These are phyloP conservation scores for Gobiocypris rarus DNA, from an alignment of 2,113 vertebrate genomes.

Conservation along the genomic window DNA sequence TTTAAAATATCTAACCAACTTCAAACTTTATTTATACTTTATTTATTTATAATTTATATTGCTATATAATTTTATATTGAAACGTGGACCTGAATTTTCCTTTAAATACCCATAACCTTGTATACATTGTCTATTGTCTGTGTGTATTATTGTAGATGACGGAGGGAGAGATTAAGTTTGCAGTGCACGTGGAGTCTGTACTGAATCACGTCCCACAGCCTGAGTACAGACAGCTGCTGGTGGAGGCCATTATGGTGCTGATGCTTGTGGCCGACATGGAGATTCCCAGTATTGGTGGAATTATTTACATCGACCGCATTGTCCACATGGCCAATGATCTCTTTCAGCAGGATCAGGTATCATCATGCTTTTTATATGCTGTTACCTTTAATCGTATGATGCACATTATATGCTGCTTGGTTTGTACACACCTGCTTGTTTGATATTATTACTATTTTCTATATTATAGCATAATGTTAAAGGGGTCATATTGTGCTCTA, in stretches of 20 bases:
- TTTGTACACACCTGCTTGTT: not conserved
- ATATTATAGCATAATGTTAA: not conserved
- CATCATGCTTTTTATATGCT: not conserved
- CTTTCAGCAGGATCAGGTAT: conserved; percentile 93
- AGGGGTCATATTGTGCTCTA: no score
- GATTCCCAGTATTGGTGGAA: conserved; percentile 87
- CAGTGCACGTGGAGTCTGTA: conserved; percentile 94
- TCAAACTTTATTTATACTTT: not conserved
- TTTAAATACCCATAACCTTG: not conserved
- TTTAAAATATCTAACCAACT: not conserved
- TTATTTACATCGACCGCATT: conserved; percentile 86
- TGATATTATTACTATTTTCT: not conserved
- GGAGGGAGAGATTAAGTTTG: conserved; percentile 94
- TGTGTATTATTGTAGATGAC: conserved; percentile 85
- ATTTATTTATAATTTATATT: not conserved
- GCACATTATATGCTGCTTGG: not conserved
- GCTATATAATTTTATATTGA: not conserved
- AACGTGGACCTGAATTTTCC: no score
- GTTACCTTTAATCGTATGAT: not conserved
- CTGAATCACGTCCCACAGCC: conserved; percentile 96
- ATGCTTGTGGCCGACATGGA: conserved; percentile 89
- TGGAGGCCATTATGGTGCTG: conserved; percentile 92
- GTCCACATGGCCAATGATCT: conserved; percentile 91
- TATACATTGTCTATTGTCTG: not conserved
- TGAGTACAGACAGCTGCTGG: conserved; percentile 94